Conservation (phyloP, 2,888 invertebrate genomes). For the Mimumesa dahlbomi region DNA sequence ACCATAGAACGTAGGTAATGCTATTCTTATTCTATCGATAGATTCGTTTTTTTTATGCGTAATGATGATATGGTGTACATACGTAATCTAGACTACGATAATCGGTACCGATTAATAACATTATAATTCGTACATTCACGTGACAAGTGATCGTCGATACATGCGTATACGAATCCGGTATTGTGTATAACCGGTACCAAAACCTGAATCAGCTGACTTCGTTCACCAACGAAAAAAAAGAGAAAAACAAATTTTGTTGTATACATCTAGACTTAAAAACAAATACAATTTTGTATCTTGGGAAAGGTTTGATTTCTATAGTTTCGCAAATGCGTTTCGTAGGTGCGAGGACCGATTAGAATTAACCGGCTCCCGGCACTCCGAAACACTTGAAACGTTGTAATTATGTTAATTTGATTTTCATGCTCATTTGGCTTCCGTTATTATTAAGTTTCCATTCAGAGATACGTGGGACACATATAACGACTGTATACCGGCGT, state of each 20-base stretch:
- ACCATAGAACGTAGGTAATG: slow-evolving; percentile 61
- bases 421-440: slow-evolving; percentile 69
- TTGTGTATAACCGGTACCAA: slow-evolving; percentile 7
- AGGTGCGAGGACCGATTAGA: slow-evolving; percentile 17
- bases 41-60: slow-evolving; percentile 56
- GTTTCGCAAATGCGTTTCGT: slow-evolving; percentile 45
- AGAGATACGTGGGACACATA: slow-evolving; percentile 50
- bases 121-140: slow-evolving; percentile 18
- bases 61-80: slow-evolving; percentile 68
- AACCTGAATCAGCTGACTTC: slow-evolving; percentile 43
- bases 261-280: slow-evolving; percentile 66
- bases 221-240: no score
- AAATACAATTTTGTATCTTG: slow-evolving; percentile 61
- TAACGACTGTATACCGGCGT: slow-evolving; percentile 42
- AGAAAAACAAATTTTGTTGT: slow-evolving; percentile 38
- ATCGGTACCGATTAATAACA: slow-evolving; percentile 32
- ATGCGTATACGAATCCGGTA: slow-evolving; percentile 17
- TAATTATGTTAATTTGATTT: slow-evolving; percentile 64
- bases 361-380: slow-evolving; percentile 3
- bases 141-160: background rate
- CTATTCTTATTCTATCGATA: slow-evolving; percentile 65
- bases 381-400: slow-evolving; percentile 51
- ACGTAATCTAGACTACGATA: slow-evolving; percentile 61
- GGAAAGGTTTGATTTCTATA: slow-evolving; percentile 57
- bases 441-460: slow-evolving; percentile 61